Percentiles rank a stretch among this genome's conserved stretches.
phyloP scores from a whole-genome alignment of 2,797 vertebrate genomes.

The Paedocypris micromegethes region DNA sequence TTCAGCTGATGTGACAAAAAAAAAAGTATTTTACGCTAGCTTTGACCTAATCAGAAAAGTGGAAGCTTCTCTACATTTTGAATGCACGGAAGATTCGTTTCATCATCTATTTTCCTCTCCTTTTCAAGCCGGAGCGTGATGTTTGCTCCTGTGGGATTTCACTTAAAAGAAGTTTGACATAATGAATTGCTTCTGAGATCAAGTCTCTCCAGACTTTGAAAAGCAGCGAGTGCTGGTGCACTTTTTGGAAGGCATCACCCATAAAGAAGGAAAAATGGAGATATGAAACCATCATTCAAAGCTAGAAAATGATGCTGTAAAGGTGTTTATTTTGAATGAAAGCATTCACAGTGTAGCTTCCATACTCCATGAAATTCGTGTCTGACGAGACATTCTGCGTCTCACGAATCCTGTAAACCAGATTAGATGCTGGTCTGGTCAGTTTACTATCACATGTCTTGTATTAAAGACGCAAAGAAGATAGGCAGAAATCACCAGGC shows the following conservation, averaged over 20 bases:
- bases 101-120: constrained; percentile 3
- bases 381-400: constrained; percentile 8
- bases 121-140: background rate
- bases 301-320: no score
- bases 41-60: background rate
- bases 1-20: background rate
- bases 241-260: background rate
- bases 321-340: background rate
- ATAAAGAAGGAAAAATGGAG: no score
- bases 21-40: background rate
- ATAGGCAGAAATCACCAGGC: constrained; percentile 48
- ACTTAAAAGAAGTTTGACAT: background rate
- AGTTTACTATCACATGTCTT: background rate
- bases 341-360: background rate
- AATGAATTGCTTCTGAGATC: background rate
- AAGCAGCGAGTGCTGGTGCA: background rate
- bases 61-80: background rate
- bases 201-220: background rate
- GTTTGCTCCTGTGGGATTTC: background rate
- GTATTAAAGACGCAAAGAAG: background rate
- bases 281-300: no score
- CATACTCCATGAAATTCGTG: constrained; percentile 3
- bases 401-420: constrained; percentile 45
- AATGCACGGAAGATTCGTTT: background rate
- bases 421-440: constrained; percentile 22